These are phyloP conservation scores for Neoscelio sp. DNA, from an alignment of 2,888 invertebrate species.

Conservation along the genomic window DNA sequence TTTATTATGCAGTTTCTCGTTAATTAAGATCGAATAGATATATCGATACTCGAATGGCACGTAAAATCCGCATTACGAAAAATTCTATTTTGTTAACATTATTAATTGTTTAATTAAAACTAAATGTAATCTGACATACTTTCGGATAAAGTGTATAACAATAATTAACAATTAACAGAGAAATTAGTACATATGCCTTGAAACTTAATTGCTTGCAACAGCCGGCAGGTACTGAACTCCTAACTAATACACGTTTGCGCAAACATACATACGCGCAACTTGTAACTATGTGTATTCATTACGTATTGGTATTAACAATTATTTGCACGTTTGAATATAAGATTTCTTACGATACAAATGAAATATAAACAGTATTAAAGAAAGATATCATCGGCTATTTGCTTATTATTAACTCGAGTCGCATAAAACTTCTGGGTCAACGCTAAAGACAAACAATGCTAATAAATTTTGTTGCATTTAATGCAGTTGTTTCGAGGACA, in stretches of 20 bases:
- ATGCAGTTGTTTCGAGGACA: not conserved
- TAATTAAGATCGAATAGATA: conserved; percentile 45
- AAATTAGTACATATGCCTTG: conserved; percentile 77
- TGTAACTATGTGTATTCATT: conserved; percentile 31
- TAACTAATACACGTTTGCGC: conserved; percentile 11
- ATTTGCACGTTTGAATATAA: conserved; percentile 32
- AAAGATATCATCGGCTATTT: conserved; percentile 25
- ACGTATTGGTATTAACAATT: conserved; percentile 44
- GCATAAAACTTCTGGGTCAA: conserved; percentile 15
- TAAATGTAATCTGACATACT: conserved; percentile 49
- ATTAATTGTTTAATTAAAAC: conserved; percentile 64
- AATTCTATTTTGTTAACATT: conserved; percentile 7
- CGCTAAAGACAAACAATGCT: conserved; percentile 1
- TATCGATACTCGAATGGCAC: conserved; percentile 28
- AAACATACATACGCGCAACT: not conserved
- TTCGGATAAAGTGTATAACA: conserved; percentile 52
- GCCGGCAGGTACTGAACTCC: conserved; percentile 67
- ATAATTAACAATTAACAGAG: conserved; percentile 76
- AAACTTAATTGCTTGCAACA: conserved; percentile 79
- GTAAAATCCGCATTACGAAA: conserved; percentile 22
- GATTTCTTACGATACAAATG: conserved; percentile 31
- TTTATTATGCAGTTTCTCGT: conserved; percentile 41
- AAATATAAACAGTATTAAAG: conserved; percentile 19
- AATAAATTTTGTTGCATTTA: not conserved
- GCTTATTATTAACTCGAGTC: conserved; percentile 39